Conservation (phyloP, 2,113 vertebrate genomes). For the Rafetus swinhoei region DNA sequence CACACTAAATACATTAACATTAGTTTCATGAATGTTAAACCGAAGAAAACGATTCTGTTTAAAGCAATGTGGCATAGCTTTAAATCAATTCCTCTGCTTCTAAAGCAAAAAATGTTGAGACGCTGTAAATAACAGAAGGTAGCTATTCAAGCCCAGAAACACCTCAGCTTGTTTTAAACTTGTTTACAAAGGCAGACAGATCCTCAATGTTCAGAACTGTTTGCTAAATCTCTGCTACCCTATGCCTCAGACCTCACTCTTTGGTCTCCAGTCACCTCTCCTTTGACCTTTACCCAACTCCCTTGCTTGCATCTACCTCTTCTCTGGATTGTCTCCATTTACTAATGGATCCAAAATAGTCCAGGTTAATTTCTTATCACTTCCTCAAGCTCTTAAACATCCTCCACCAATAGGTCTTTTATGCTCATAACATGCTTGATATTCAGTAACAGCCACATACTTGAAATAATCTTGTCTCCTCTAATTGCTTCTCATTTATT, state of each 20-base stretch:
- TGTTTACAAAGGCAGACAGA: neutral
- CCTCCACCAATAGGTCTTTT: neutral
- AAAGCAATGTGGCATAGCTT: neutral
- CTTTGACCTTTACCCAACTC: neutral
- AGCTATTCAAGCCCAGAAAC: neutral
- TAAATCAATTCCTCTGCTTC: neutral
- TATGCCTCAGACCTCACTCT: neutral
- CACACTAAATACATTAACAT: neutral
- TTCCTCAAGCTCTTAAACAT: neutral
- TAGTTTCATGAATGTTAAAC: neutral
- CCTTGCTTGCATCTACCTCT: neutral
- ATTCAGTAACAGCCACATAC: neutral
- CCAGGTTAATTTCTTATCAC: neutral
- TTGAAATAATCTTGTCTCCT: neutral
- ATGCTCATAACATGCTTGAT: neutral
- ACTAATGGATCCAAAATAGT: neutral
- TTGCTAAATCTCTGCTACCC: neutral
- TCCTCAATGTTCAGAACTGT: neutral
- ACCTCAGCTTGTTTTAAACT: neutral
- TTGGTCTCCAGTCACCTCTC: neutral
- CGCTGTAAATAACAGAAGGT: neutral
- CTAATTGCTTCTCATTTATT: constrained; percentile 12
- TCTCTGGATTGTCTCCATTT: neutral
- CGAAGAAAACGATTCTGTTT: neutral
- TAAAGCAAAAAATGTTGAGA: neutral